A percentile compares a stretch with the other conserved stretches of the same genome.
These are phyloP conservation scores for Drosophila atripex DNA, from an alignment of 2,888 invertebrate species.

Conservation along the genomic window DNA sequence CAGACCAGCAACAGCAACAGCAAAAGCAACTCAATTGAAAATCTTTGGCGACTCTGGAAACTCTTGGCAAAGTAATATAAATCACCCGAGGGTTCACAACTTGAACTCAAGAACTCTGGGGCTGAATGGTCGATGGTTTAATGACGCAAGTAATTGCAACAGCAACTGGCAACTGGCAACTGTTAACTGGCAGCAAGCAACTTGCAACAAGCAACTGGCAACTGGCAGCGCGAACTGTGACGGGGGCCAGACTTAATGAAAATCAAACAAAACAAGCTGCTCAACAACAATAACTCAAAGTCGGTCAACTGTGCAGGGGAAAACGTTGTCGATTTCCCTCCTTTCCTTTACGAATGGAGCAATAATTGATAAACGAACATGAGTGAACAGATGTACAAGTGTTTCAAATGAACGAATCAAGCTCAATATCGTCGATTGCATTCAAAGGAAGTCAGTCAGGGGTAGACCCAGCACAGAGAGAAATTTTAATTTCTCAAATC, in stretches of 20 bases:
- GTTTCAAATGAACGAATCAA: constrained; percentile 68
- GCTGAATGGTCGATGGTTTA: constrained; percentile 60
- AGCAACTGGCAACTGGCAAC: constrained; percentile 29
- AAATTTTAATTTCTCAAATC: not conserved
- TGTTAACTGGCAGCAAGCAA: constrained; percentile 37
- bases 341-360: constrained; percentile 39
- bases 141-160: constrained; percentile 71
- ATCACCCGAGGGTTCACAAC: constrained; percentile 71
- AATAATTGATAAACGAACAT: constrained; percentile 72
- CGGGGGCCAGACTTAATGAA: constrained; percentile 71
- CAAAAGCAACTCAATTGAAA: constrained; percentile 48
- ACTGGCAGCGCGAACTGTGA: constrained; percentile 37
- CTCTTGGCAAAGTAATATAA: constrained; percentile 67
- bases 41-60: constrained; percentile 39
- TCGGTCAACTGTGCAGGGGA: constrained; percentile 60
- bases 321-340: constrained; percentile 22
- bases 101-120: constrained; percentile 20
- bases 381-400: constrained; percentile 75
- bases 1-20: constrained; percentile 42
- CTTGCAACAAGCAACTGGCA: constrained; percentile 38
- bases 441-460: constrained; percentile 11
- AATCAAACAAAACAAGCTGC: constrained; percentile 65
- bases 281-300: constrained; percentile 58
- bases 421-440: constrained; percentile 38
- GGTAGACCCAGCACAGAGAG: not conserved